phyloP scores from a whole-genome alignment of 1,140 invertebrate species.

The Prorops nasuta region DNA sequence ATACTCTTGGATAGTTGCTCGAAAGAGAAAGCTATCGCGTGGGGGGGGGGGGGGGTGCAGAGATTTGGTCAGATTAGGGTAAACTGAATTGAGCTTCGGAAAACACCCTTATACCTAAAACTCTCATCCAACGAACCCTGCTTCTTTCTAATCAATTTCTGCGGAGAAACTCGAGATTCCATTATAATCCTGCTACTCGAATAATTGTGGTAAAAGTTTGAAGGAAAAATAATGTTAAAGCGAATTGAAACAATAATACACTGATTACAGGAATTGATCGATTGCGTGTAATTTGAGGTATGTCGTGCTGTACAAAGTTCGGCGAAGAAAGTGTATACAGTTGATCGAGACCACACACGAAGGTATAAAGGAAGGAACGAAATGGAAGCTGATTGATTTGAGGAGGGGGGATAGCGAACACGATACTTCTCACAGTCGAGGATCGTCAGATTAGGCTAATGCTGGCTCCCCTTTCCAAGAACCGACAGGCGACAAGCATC shows the following conservation, averaged over 20 bases:
- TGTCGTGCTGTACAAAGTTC: no score
- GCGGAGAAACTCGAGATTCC: no score
- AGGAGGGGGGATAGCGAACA: conserved; percentile 45
- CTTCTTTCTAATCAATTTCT: no score
- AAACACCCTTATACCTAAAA: background rate
- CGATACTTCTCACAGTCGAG: conserved; percentile 43
- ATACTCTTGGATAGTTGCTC: background rate
- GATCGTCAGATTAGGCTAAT: conserved; percentile 34
- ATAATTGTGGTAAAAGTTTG: no score
- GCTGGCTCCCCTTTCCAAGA: conserved; percentile 29
- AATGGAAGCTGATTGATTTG: conserved; percentile 43
- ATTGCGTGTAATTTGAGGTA: no score
- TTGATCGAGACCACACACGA: conserved; percentile 27
- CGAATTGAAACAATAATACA: no score
- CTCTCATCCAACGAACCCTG: no score
- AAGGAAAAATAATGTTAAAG: no score
- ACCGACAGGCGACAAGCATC: no score
- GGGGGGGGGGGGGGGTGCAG: background rate
- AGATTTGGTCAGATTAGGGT: background rate
- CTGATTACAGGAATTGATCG: no score
- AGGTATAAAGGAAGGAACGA: conserved; percentile 41
- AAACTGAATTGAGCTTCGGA: background rate
- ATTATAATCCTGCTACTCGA: no score
- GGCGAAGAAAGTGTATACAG: no score
- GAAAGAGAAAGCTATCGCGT: background rate